Conservation (phyloP, 2,888 invertebrate species). For the Lepidocyrtoides sp. region DNA sequence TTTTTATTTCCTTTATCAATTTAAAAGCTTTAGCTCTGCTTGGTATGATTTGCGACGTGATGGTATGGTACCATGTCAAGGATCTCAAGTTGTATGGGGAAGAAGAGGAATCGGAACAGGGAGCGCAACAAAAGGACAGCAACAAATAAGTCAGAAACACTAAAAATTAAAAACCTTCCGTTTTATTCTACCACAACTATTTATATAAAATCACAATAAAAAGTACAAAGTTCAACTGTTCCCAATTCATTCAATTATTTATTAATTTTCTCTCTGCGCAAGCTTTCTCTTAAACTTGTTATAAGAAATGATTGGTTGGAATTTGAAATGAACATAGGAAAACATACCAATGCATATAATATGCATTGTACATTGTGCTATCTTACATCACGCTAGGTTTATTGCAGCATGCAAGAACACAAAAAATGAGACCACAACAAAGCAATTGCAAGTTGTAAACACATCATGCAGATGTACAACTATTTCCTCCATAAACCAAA, state of each 20-base stretch:
- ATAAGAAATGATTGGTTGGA: too few relatives aligned
- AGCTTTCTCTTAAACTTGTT: too few relatives aligned
- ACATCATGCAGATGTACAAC: slow-evolving; percentile 23
- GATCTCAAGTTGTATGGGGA: slow-evolving; percentile 89
- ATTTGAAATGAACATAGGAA: too few relatives aligned
- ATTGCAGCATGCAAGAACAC: background rate
- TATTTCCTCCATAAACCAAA: slow-evolving; percentile 18
- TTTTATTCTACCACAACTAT: slow-evolving; percentile 23
- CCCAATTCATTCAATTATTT: slow-evolving; percentile 5
- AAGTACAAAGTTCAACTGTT: slow-evolving; percentile 38
- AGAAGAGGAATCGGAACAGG: too few relatives aligned
- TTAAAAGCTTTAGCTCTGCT: slow-evolving; percentile 88
- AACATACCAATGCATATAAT: too few relatives aligned
- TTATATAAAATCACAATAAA: slow-evolving; percentile 41
- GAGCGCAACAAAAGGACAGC: background rate
- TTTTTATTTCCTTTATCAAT: slow-evolving; percentile 31
- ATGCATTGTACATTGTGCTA: too few relatives aligned
- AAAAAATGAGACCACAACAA: background rate
- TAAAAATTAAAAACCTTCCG: slow-evolving; percentile 3
- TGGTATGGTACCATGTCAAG: slow-evolving; percentile 89
- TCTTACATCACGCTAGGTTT: too few relatives aligned
- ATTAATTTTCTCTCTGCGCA: background rate
- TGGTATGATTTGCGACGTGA: slow-evolving; percentile 89
- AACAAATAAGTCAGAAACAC: slow-evolving; percentile 24
- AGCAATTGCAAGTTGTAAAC: background rate